A percentile compares a stretch with the other conserved stretches of the same genome.
phyloP scores from a whole-genome alignment of 2,888 invertebrate genomes.

The Adineta ricciae region DNA sequence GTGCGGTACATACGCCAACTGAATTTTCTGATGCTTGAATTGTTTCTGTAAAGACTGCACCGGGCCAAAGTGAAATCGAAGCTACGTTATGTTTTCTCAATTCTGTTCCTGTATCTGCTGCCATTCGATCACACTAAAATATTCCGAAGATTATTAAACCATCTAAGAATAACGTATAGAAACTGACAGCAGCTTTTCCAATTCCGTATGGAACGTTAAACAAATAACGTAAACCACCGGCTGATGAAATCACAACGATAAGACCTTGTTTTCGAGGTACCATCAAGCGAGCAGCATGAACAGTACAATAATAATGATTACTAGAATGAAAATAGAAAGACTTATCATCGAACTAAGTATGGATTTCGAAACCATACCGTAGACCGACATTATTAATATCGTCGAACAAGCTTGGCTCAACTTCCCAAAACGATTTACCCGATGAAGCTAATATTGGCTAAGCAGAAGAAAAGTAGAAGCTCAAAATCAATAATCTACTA shows the following conservation, averaged over 20 bases:
- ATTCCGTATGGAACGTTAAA: slow-evolving; percentile 51
- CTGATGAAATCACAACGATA: slow-evolving; percentile 50
- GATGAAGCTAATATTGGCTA: slow-evolving; percentile 39
- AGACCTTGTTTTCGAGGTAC: slow-evolving; percentile 45
- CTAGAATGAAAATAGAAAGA: slow-evolving; percentile 34
- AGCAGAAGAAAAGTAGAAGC: neutral
- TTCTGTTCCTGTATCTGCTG: slow-evolving; percentile 50
- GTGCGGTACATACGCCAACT: neutral
- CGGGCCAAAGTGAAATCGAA: slow-evolving; percentile 51
- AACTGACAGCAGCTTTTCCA: slow-evolving; percentile 49
- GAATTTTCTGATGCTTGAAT: slow-evolving; percentile 35
- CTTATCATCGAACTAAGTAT: neutral
- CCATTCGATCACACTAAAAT: slow-evolving; percentile 46
- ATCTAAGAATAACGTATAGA: neutral
- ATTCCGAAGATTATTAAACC: slow-evolving; percentile 36
- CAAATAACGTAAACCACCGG: slow-evolving; percentile 49
- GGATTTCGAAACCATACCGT: slow-evolving; percentile 24
- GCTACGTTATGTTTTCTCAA: slow-evolving; percentile 45
- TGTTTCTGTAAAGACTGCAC: slow-evolving; percentile 49
- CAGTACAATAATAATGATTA: slow-evolving; percentile 51
- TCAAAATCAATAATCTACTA: too few species aligned
- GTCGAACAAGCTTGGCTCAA: slow-evolving; percentile 48
- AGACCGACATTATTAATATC: slow-evolving; percentile 50
- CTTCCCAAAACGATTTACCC: slow-evolving; percentile 47
- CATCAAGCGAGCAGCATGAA: slow-evolving; percentile 50